Percentiles rank a stretch among this genome's conserved stretches.
phyloP scores from a whole-genome alignment of 2,113 vertebrate species.

The Amazona vittata region DNA sequence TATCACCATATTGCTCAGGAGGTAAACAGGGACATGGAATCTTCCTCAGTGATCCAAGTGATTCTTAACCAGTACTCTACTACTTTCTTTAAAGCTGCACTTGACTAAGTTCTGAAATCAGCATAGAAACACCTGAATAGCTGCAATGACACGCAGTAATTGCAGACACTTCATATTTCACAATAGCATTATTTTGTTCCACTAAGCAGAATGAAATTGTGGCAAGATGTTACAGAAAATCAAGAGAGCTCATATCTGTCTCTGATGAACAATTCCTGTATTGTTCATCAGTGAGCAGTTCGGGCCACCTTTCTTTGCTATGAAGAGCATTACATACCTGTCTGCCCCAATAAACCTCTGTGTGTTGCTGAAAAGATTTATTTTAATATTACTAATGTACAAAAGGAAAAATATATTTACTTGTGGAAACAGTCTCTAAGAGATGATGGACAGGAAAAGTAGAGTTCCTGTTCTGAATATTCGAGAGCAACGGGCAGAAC shows the following conservation, averaged over 20 bases:
- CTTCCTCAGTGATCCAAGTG: neutral
- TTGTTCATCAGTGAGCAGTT: neutral
- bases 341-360: neutral
- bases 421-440: neutral
- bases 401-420: neutral
- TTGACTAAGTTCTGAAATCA: neutral
- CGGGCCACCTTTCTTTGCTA: neutral
- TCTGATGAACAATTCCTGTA: neutral
- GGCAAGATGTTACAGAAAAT: neutral
- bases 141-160: neutral
- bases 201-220: neutral
- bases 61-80: neutral
- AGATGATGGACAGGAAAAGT: neutral
- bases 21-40: neutral
- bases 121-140: neutral
- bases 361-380: neutral
- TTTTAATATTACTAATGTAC: neutral
- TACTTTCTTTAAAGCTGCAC: neutral
- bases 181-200: rapidly evolving
- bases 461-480: neutral
- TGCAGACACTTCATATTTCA: neutral
- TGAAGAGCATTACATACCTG: neutral
- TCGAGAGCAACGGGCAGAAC: neutral
- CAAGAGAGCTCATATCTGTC: neutral
- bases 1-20: neutral